A percentile compares a stretch with the other conserved stretches of the same genome.
Conservation (phyloP, 1,140 invertebrate genomes). For the Anoplophora glabripennis region DNA sequence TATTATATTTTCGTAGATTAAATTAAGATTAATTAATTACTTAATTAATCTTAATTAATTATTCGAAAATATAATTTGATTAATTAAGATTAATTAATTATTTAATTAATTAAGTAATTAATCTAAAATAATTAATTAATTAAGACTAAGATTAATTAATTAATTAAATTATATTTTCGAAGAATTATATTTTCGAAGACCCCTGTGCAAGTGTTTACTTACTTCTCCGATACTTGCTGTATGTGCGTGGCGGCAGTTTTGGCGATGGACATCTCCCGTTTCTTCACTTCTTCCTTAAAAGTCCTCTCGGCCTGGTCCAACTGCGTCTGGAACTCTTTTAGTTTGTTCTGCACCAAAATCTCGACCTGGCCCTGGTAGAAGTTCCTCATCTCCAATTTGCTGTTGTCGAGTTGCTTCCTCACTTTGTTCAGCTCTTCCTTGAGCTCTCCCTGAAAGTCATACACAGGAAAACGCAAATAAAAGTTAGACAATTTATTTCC, state of each 20-base stretch:
- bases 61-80: no score
- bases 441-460: conserved; percentile 34
- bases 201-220: conserved; percentile 35
- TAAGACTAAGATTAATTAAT: no score
- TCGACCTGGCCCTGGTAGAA: conserved; percentile 80
- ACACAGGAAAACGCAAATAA: neutral
- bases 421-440: conserved; percentile 56
- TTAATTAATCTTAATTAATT: no score
- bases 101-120: no score
- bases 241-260: conserved; percentile 69
- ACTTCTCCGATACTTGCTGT: conserved; percentile 71
- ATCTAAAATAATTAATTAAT: no score
- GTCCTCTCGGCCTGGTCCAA: conserved; percentile 64
- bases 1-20: no score
- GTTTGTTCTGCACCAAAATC: conserved; percentile 68
- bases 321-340: conserved; percentile 74
- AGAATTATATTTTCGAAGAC: no score
- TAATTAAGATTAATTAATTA: no score
- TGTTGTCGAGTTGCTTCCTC: conserved; percentile 60
- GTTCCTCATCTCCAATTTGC: conserved; percentile 64
- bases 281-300: conserved; percentile 62
- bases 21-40: no score
- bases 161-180: no score
- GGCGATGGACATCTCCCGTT: conserved; percentile 63
- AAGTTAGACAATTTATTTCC: neutral